A percentile compares a stretch with the other conserved stretches of the same genome.
Evolutionary conservation across 2,888 invertebrate species (phyloP).

Genomic region (Drosophila fulvimacula): DNA sequence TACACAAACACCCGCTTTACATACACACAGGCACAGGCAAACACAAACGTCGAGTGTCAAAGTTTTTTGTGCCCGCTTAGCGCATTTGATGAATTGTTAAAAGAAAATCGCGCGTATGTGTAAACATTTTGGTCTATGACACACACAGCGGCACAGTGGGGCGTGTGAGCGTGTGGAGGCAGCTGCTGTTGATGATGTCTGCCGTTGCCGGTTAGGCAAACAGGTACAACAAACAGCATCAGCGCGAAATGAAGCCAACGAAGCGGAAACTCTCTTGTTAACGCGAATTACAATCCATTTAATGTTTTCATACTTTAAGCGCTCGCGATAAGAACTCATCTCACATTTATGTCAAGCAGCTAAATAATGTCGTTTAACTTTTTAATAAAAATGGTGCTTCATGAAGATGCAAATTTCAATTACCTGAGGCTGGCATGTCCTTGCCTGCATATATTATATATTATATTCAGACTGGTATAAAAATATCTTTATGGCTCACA

Average conservation of each 20-base stretch:
- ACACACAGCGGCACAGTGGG: constrained; percentile 12
- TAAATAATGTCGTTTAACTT: neutral
- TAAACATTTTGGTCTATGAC: constrained; percentile 73
- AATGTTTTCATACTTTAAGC: constrained; percentile 44
- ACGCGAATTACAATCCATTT: constrained; percentile 52
- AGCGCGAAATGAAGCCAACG: constrained; percentile 32
- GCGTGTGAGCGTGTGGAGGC: neutral
- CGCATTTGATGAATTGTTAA: constrained; percentile 80
- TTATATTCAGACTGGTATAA: neutral
- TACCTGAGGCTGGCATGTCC: neutral
- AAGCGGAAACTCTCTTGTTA: constrained; percentile 59
- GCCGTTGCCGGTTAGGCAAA: constrained; percentile 52
- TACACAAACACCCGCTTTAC: constrained; percentile 9
- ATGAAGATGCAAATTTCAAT: neutral
- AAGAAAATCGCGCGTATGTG: constrained; percentile 77
- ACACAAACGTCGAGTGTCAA: constrained; percentile 76
- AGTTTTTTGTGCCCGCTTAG: constrained; percentile 74
- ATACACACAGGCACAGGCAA: constrained; percentile 26
- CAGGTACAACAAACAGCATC: constrained; percentile 54
- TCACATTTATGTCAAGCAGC: constrained; percentile 1
- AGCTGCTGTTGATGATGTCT: constrained; percentile 64
- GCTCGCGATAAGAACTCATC: constrained; percentile 16
- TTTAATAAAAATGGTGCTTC: constrained; percentile 8
- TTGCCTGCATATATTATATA: no score
- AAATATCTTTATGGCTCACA: neutral